Conservation (phyloP, 2,113 vertebrate species). For the Caretta caretta region DNA sequence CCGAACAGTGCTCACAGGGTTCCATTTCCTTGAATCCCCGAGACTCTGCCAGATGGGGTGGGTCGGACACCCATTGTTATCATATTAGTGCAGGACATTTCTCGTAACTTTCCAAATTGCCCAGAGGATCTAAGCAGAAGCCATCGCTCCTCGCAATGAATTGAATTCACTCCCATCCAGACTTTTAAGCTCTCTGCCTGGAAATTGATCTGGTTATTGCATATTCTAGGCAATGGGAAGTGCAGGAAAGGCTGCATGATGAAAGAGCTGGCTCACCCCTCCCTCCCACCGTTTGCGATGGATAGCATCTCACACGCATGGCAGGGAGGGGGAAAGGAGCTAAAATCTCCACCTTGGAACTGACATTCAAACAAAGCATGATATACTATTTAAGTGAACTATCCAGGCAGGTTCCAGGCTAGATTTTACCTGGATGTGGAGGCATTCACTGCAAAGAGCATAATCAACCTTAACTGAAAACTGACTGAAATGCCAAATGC, state of each 20-base stretch:
- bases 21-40: rapidly evolving
- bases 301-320: rapidly evolving
- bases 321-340: background rate
- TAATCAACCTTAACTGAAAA: background rate
- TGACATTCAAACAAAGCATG: rapidly evolving
- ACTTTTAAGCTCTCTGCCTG: background rate
- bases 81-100: rapidly evolving
- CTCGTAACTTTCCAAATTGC: rapidly evolving
- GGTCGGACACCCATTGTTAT: rapidly evolving
- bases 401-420: rapidly evolving
- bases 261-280: rapidly evolving
- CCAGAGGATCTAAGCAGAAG: rapidly evolving
- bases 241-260: background rate
- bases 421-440: background rate
- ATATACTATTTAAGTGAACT: background rate
- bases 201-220: background rate
- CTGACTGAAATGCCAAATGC: background rate
- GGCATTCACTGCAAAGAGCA: background rate
- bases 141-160: background rate
- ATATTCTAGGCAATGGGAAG: background rate
- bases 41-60: rapidly evolving
- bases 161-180: background rate
- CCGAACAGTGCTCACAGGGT: rapidly evolving
- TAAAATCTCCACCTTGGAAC: rapidly evolving
- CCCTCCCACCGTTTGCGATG: rapidly evolving